A percentile compares a stretch with the other conserved stretches of the same genome.
Conservation (phyloP, 2,888 invertebrate genomes). For the Actias luna region DNA sequence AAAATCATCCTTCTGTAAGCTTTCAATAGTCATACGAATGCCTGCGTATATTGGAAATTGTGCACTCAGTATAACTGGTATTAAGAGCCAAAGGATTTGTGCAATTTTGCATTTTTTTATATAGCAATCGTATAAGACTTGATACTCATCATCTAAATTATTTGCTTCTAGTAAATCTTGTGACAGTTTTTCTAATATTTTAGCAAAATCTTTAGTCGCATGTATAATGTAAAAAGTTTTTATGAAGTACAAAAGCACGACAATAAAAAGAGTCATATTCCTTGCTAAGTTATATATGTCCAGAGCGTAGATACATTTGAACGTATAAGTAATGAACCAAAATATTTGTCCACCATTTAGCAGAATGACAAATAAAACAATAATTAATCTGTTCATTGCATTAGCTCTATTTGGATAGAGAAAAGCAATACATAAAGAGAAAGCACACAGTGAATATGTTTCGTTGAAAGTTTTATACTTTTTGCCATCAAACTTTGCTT, state of each 20-base stretch:
- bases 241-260: slow-evolving; percentile 53
- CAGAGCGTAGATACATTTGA: slow-evolving; percentile 42
- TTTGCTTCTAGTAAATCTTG: slow-evolving; percentile 53
- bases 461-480: slow-evolving; percentile 55
- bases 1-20: slow-evolving; percentile 46
- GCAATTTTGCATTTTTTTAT: slow-evolving; percentile 48
- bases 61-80: slow-evolving; percentile 46
- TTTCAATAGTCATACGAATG: slow-evolving; percentile 46
- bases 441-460: slow-evolving; percentile 54
- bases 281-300: slow-evolving; percentile 56
- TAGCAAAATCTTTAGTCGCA: slow-evolving; percentile 45
- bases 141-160: slow-evolving; percentile 47
- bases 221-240: slow-evolving; percentile 53
- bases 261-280: slow-evolving; percentile 50
- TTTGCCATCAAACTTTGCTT: slow-evolving; percentile 17
- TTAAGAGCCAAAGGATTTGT: slow-evolving; percentile 51
- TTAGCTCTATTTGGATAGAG: slow-evolving; percentile 57
- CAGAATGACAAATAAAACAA: slow-evolving; percentile 33
- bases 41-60: slow-evolving; percentile 58
- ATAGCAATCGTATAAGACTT: slow-evolving; percentile 47
- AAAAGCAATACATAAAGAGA: slow-evolving; percentile 50
- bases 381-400: slow-evolving; percentile 30
- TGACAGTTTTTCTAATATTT: slow-evolving; percentile 49
- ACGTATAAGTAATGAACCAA: slow-evolving; percentile 53
- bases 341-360: slow-evolving; percentile 45